These are phyloP conservation scores for Polypedilum pembai DNA, from an alignment of 1,140 invertebrate species.

Conservation along the genomic window DNA sequence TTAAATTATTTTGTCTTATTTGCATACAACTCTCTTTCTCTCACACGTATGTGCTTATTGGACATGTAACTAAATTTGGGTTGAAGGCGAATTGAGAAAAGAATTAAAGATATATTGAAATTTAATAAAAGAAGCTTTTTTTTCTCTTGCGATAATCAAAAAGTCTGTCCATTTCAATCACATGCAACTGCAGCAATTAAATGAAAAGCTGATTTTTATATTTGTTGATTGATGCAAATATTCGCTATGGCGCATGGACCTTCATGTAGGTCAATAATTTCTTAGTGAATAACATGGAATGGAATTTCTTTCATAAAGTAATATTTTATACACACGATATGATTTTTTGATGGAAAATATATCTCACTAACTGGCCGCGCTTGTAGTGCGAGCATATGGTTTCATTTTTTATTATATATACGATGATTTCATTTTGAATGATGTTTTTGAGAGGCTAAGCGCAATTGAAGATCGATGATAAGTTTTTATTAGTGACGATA, in stretches of 20 bases:
- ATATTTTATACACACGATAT: too few relatives aligned
- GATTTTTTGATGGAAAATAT: background rate
- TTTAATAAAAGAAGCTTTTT: background rate
- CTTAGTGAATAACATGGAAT: background rate
- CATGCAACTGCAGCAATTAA: conserved; percentile 3
- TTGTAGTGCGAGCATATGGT: conserved; percentile 15
- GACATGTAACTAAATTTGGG: background rate
- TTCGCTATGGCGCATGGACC: background rate
- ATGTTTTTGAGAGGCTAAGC: background rate
- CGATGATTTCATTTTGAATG: conserved; percentile 4
- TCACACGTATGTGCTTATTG: background rate
- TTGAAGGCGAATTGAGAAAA: background rate
- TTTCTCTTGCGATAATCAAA: too few relatives aligned
- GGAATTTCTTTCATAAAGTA: conserved; percentile 1
- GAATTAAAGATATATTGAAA: background rate
- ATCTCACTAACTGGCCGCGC: background rate
- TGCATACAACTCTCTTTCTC: background rate
- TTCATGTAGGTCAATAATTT: conserved; percentile 16
- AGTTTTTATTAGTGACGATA: conserved; percentile 15
- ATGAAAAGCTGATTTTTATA: background rate
- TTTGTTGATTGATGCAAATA: conserved; percentile 28
- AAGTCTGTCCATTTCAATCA: background rate
- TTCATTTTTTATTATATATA: conserved; percentile 19
- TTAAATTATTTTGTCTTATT: conserved; percentile 13
- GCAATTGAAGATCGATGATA: conserved; percentile 5